Evolutionary conservation across 1,140 invertebrate genomes (phyloP), one percentile per base, ranked within the genome.

Genomic region (Drosophila repleta): DNA sequence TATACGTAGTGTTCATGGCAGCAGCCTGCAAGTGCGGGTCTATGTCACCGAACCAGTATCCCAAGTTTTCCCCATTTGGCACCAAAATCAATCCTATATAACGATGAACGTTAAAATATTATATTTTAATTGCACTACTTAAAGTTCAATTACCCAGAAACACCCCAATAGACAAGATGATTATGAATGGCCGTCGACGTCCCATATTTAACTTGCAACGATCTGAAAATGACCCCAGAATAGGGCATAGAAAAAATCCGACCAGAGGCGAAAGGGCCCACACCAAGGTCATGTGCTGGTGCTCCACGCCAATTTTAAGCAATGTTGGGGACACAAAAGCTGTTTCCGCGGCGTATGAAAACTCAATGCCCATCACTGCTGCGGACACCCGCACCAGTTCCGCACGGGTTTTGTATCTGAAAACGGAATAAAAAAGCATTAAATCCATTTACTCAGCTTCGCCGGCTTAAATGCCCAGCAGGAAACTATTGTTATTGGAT

Each of bases 291-390:
- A 99, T 99, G 77, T 97, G 96, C 68, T 96, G 93, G 93, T 97
- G 95, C 60, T 96, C 95, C 0, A 99, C 96, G 10, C 98, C 98
- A 60, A 99, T 97, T 93, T 98, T 97, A 0, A 99, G 94, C 8
- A 99, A 92, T 0, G 97, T 98, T 1, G 98, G 98, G 1, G 97
- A 99, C 0, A 99, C 98, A 92, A 99, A 99, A 0, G 98, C 98
- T 0, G 98, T 92, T 93, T 99, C 98, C 0, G 97, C 98, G 0
- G 98, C 97, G 85, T 99, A 99, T 0, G 97, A 98, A 92, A 99
- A 98, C 92, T 99, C 98, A 46, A 99, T 99, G 0, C 98, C 98
- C 96, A 98, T 98, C 0, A 99, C 98, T 0, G 97, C 97, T 0
- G 97, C 96, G 10, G 97, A 98, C 49, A 99, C 94, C 2, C 97